Base-by-base conservation (phyloP, 2,797 vertebrate genomes). In the Clamator glandarius region DNA sequence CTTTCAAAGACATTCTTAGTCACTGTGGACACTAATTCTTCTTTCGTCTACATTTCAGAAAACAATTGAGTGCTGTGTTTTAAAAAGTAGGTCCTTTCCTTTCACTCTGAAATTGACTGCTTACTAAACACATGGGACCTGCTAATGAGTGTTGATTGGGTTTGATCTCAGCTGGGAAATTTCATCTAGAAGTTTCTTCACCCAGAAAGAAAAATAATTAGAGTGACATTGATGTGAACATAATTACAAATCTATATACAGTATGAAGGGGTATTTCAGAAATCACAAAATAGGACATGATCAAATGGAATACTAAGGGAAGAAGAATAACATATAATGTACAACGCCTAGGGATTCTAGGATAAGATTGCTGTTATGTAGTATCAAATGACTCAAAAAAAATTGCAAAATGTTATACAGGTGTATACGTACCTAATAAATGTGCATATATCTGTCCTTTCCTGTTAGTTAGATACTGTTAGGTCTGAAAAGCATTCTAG, bases 161-260 rank as follows among this genome's bases (percentile, higher is more conserved):
- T 90, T 93, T 89, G 63, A 90, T 90, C 67, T 93, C 62, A 79
- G 39, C 46, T 83, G 62, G 33, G 39, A 89, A 87, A 83, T 69
- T 86, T 92, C 35, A 33, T 69, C 57, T 55, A 31, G 15, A 66
- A 29, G 11, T 86, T 86, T 79, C 66, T 84, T 95, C 54, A 75
- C 8, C 16, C 70, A 82, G 80, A 88, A 92, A 66, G 48, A 86
- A 94, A 93, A 91, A 82, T 70, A 87, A 70, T 78, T 69, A 62
- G 39, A 70, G 55, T 72, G 64, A 87, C 10, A 13, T 39, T 42
- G 46, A 78, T 69, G 69, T 62, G 63, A 76, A 76, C 35, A 39
- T 69, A 89, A 78, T 78, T 54, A 69, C 31, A 93, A 78, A 69
- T 4, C 6, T 62, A 44, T 29, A 68, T 92, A 88, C 1, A 88